Conservation (phyloP, 1,140 invertebrate species). For the Aphelenchoides avenae region DNA sequence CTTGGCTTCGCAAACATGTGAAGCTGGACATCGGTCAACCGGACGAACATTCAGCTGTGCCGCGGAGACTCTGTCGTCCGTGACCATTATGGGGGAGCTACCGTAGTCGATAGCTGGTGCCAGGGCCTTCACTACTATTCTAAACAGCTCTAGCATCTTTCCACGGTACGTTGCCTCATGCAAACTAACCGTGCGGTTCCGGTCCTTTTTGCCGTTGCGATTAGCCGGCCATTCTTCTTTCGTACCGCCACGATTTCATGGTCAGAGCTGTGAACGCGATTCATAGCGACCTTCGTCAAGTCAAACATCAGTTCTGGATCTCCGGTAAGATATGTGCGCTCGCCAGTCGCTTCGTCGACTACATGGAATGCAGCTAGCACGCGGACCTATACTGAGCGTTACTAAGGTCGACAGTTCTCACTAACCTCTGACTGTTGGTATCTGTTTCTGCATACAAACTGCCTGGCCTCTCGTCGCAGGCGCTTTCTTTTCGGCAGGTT, state of each 20-base stretch:
- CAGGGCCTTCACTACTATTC: slow-evolving; percentile 18
- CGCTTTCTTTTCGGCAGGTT: slow-evolving; percentile 59
- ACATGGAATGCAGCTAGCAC: slow-evolving; percentile 82
- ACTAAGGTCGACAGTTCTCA: neutral
- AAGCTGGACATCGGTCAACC: slow-evolving; percentile 20
- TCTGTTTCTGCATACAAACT: slow-evolving; percentile 70
- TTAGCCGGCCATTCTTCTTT: slow-evolving; percentile 13
- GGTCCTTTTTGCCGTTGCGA: slow-evolving; percentile 13
- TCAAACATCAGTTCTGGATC: slow-evolving; percentile 23
- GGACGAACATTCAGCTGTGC: slow-evolving; percentile 13
- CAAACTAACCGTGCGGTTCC: slow-evolving; percentile 16
- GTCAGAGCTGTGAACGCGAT: slow-evolving; percentile 9
- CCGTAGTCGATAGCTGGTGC: slow-evolving; percentile 21
- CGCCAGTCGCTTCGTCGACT: slow-evolving; percentile 81
- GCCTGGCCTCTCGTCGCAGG: slow-evolving; percentile 30
- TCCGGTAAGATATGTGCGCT: slow-evolving; percentile 73
- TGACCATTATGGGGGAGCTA: slow-evolving; percentile 2
- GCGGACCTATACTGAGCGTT: slow-evolving; percentile 68
- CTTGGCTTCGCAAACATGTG: slow-evolving; percentile 1
- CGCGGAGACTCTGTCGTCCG: slow-evolving; percentile 17
- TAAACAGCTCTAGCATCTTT: slow-evolving; percentile 3
- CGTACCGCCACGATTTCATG: slow-evolving; percentile 5
- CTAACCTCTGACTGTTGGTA: slow-evolving; percentile 74
- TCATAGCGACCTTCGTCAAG: slow-evolving; percentile 15
- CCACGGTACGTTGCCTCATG: slow-evolving; percentile 1